phyloP scores from a whole-genome alignment of 2,113 vertebrate species.

The Amphilophus citrinellus region DNA sequence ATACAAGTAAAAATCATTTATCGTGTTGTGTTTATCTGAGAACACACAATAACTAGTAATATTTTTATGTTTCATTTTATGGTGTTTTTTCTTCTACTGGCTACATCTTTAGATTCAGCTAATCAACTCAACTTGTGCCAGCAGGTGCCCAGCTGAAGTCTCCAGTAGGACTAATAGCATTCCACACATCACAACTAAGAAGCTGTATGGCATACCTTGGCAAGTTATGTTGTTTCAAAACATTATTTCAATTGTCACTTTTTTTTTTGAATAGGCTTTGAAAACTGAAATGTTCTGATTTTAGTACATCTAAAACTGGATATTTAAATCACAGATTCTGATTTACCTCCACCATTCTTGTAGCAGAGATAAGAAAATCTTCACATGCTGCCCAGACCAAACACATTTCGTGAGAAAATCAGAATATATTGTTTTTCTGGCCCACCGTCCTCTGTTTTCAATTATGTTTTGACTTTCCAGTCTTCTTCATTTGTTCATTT shows the following conservation, averaged over 20 bases:
- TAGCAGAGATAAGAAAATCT: constrained; percentile 34
- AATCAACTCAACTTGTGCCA: neutral
- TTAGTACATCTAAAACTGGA: too few relatives aligned
- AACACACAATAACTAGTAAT: too few relatives aligned
- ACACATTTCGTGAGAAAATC: constrained; percentile 33
- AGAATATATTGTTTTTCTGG: neutral
- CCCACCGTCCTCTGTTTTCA: neutral
- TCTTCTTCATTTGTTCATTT: neutral
- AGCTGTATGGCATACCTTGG: constrained; percentile 18
- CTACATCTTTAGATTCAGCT: too few relatives aligned
- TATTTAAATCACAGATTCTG: too few relatives aligned
- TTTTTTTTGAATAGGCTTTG: too few relatives aligned
- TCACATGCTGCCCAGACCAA: constrained; percentile 77
- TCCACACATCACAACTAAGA: constrained; percentile 30
- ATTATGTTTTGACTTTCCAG: too few relatives aligned
- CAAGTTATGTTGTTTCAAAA: neutral
- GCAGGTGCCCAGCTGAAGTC: constrained; percentile 21
- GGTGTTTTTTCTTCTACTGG: too few relatives aligned
- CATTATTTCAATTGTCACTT: too few relatives aligned
- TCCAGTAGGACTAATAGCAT: constrained; percentile 50
- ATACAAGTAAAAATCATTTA: too few relatives aligned
- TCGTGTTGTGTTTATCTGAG: too few relatives aligned
- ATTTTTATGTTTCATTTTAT: too few relatives aligned
- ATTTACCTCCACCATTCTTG: neutral
- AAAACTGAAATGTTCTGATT: too few relatives aligned